phyloP scores from a whole-genome alignment of 1,140 invertebrate species.

The Frieseomelitta varia region DNA sequence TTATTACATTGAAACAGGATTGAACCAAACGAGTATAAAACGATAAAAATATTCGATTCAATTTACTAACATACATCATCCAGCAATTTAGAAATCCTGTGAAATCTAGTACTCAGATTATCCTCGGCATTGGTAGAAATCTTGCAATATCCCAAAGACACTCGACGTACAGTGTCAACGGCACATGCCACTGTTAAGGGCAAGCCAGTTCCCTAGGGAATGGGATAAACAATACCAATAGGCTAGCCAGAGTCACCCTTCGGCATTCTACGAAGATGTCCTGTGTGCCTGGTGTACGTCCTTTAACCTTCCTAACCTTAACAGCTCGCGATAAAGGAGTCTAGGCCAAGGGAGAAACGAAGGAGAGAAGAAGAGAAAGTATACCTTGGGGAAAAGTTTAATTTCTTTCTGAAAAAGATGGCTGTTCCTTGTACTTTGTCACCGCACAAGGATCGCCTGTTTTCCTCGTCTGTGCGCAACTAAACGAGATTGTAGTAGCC shows the following conservation, averaged over 20 bases:
- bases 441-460: slow-evolving; percentile 47
- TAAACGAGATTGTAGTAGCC: neutral
- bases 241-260: slow-evolving; percentile 67
- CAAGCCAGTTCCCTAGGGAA: slow-evolving; percentile 65
- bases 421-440: slow-evolving; percentile 68
- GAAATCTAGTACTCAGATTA: neutral
- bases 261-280: slow-evolving; percentile 42
- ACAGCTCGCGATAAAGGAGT: slow-evolving; percentile 29
- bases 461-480: slow-evolving; percentile 34
- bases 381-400: slow-evolving; percentile 78
- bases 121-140: neutral
- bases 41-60: neutral
- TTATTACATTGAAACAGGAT: too few relatives aligned
- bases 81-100: neutral
- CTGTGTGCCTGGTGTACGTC: slow-evolving; percentile 51
- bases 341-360: slow-evolving; percentile 10
- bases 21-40: neutral
- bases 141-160: slow-evolving; percentile 54
- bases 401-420: slow-evolving; percentile 79
- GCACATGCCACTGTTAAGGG: slow-evolving; percentile 73
- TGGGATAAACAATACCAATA: slow-evolving; percentile 77
- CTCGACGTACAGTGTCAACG: slow-evolving; percentile 72
- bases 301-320: slow-evolving; percentile 68
- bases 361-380: slow-evolving; percentile 52
- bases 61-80: neutral